phyloP scores from a whole-genome alignment of 2,113 vertebrate genomes.

The Irena cyanogastra region DNA sequence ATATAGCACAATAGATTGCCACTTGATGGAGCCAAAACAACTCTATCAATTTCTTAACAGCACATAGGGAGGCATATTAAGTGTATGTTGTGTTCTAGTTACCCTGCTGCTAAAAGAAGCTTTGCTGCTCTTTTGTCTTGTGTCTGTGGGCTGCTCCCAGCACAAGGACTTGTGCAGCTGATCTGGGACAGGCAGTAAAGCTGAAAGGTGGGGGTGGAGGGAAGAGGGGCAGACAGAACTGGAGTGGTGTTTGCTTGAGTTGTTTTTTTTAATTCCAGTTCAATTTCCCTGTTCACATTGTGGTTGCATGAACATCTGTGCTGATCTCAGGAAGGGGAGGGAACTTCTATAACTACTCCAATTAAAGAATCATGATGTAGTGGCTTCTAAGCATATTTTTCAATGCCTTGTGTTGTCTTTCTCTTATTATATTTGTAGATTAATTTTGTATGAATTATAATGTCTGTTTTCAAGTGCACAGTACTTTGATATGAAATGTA shows the following conservation, averaged over 20 bases:
- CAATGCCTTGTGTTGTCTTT: background rate
- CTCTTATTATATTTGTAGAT: background rate
- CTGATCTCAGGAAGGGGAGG: background rate
- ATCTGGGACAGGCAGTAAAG: background rate
- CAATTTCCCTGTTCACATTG: background rate
- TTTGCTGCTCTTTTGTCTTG: background rate
- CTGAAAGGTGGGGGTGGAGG: background rate
- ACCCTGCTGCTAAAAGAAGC: background rate
- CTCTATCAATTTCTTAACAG: background rate
- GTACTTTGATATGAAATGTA: background rate
- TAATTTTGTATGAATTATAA: background rate
- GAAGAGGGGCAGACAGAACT: background rate
- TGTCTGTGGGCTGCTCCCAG: background rate
- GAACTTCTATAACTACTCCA: background rate
- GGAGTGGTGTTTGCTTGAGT: background rate
- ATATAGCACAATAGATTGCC: background rate
- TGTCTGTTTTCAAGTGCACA: background rate
- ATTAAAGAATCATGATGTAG: background rate
- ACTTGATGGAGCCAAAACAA: constrained; percentile 10
- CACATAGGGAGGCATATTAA: background rate
- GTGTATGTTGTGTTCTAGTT: background rate
- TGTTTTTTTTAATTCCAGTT: background rate
- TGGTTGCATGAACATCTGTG: background rate
- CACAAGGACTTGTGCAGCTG: background rate
- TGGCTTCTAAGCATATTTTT: background rate